Evolutionary conservation across 2,888 invertebrate species (phyloP).

Genomic region (Liposcelis brunnea): DNA sequence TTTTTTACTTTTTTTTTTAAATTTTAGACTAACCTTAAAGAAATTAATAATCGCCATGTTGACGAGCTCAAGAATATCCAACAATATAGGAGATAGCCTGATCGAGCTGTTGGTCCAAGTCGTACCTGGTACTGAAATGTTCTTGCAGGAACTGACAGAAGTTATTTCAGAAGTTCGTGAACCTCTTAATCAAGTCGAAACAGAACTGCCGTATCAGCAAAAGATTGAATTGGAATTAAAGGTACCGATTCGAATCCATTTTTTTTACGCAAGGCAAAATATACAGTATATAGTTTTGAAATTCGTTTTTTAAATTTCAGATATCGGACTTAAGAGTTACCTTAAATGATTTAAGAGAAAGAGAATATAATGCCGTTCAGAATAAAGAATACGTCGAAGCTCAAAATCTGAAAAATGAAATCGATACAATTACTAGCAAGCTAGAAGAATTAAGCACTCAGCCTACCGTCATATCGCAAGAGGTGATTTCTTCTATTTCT

Average conservation of each 20-base stretch:
- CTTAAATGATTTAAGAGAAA: conserved; percentile 1
- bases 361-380: conserved; percentile 1
- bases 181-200: conserved; percentile 1
- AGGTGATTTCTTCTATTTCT: neutral
- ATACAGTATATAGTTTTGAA: neutral
- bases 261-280: neutral
- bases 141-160: neutral
- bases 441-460: neutral
- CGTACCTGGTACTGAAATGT: neutral
- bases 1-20: neutral
- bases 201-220: neutral
- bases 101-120: neutral
- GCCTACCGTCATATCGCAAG: neutral
- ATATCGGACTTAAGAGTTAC: neutral
- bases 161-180: neutral
- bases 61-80: neutral
- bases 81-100: neutral
- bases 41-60: neutral
- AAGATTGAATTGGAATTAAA: neutral
- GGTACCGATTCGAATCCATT: neutral
- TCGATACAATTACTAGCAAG: neutral
- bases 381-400: conserved; percentile 3
- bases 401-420: neutral
- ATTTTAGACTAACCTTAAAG: conserved; percentile 1
- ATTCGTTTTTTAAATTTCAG: neutral